phyloP scores from a whole-genome alignment of 2,888 invertebrate genomes.

The Nymphalis c-album region DNA sequence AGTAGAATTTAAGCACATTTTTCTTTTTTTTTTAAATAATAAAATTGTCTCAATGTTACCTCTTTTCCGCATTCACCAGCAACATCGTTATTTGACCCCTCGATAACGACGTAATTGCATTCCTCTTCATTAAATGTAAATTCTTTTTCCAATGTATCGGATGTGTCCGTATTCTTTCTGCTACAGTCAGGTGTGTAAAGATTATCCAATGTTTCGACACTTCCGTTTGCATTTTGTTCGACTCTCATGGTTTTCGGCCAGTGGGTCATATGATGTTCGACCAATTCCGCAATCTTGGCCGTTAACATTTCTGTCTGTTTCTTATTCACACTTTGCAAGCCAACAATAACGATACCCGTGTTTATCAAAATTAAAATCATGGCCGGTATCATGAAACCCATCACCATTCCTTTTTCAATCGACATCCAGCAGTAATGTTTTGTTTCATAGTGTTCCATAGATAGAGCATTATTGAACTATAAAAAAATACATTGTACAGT shows the following conservation, averaged over 20 bases:
- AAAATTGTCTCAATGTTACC: constrained; percentile 45
- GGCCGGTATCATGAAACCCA: constrained; percentile 88
- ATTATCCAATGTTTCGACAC: constrained; percentile 64
- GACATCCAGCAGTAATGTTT: constrained; percentile 89
- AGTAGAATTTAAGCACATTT: constrained; percentile 21
- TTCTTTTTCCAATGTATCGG: constrained; percentile 70
- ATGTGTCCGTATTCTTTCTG: constrained; percentile 72
- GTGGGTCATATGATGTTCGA: constrained; percentile 69
- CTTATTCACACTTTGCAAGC: constrained; percentile 72
- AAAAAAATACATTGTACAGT: constrained; percentile 8
- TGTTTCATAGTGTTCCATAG: constrained; percentile 87
- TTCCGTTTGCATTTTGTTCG: constrained; percentile 55
- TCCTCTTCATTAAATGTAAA: constrained; percentile 68
- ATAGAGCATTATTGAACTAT: constrained; percentile 84
- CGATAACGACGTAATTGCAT: constrained; percentile 60
- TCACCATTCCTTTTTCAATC: constrained; percentile 87
- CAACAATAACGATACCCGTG: constrained; percentile 81
- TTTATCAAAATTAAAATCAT: constrained; percentile 85
- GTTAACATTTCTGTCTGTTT: constrained; percentile 74
- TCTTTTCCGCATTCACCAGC: constrained; percentile 59
- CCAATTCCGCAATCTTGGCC: constrained; percentile 70
- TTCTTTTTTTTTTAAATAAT: not conserved
- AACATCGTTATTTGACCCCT: constrained; percentile 47
- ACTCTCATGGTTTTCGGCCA: constrained; percentile 62
- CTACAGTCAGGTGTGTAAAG: constrained; percentile 68